Conservation (phyloP, 2,888 invertebrate genomes). For the Melanophora roralis region DNA sequence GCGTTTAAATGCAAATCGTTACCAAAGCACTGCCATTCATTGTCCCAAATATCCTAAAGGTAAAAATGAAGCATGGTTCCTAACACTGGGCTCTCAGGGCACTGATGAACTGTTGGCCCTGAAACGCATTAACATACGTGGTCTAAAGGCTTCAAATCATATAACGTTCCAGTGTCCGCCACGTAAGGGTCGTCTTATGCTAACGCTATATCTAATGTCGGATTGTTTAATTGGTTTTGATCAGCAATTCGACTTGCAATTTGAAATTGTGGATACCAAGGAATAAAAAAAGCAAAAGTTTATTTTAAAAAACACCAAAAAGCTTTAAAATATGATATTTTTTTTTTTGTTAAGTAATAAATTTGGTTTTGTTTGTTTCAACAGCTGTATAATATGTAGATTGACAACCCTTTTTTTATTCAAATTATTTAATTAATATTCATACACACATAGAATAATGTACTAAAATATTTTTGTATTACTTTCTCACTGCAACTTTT, state of each 20-base stretch:
- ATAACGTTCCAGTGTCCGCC: constrained; percentile 82
- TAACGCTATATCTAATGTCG: constrained; percentile 91
- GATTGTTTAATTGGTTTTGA: constrained; percentile 96
- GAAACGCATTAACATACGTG: constrained; percentile 83
- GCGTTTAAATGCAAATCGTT: constrained; percentile 78
- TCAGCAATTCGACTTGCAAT: constrained; percentile 86
- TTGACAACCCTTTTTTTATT: too few relatives aligned
- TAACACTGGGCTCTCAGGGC: constrained; percentile 87
- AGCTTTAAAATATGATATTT: too few relatives aligned
- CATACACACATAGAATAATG: too few relatives aligned
- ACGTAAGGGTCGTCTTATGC: constrained; percentile 84
- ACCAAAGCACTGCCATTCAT: constrained; percentile 80
- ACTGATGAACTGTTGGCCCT: constrained; percentile 87
- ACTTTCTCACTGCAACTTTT: too few relatives aligned
- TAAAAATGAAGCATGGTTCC: constrained; percentile 97
- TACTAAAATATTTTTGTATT: too few relatives aligned
- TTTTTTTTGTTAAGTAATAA: too few relatives aligned
- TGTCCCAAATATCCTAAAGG: constrained; percentile 93
- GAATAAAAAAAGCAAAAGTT: neutral
- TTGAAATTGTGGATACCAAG: constrained; percentile 77
- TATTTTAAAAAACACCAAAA: neutral
- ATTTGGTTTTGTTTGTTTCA: too few relatives aligned
- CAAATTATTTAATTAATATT: too few relatives aligned
- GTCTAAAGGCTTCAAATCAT: constrained; percentile 78
- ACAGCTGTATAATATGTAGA: too few relatives aligned